Evolutionary conservation across 2,113 vertebrate species (phyloP).

Genomic region (Anseranas semipalmata): DNA sequence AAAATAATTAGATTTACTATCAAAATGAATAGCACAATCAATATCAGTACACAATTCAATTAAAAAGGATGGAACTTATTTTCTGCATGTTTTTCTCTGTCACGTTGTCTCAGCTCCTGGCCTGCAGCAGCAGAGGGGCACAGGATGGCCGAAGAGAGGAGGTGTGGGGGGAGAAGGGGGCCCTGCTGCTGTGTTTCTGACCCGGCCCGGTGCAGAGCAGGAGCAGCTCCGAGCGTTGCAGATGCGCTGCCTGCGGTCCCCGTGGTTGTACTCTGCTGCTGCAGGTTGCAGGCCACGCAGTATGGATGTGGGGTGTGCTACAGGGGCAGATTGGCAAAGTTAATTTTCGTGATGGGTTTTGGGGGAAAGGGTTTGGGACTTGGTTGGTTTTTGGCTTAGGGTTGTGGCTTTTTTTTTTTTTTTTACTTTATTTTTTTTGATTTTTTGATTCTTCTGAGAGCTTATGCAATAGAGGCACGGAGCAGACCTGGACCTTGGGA

Average conservation of each 20-base stretch:
- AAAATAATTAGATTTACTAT: slow-evolving; percentile 49
- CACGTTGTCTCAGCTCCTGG: not conserved
- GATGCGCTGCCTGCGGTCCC: not conserved
- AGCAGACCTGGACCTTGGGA: not conserved
- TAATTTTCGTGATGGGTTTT: not conserved
- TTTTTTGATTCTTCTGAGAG: too few relatives aligned
- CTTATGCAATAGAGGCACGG: not conserved
- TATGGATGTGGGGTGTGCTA: not conserved
- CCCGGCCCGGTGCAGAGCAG: not conserved
- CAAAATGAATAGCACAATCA: slow-evolving; percentile 64
- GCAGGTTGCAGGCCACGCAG: accelerated
- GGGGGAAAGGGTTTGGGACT: not conserved
- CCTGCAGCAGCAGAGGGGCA: not conserved
- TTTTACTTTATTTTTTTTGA: too few relatives aligned
- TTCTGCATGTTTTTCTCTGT: not conserved
- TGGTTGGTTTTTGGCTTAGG: not conserved
- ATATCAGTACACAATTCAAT: slow-evolving; percentile 65
- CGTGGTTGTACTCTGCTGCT: not conserved
- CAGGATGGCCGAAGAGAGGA: not conserved
- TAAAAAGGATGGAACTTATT: slow-evolving; percentile 34
- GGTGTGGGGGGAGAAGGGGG: not conserved
- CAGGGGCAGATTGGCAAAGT: not conserved
- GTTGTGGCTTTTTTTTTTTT: too few relatives aligned
- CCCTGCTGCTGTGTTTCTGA: not conserved
- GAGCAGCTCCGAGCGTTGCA: not conserved